These are phyloP conservation scores for Yponomeuta sedellus DNA, from an alignment of 2,888 invertebrate genomes.

Conservation along the genomic window DNA sequence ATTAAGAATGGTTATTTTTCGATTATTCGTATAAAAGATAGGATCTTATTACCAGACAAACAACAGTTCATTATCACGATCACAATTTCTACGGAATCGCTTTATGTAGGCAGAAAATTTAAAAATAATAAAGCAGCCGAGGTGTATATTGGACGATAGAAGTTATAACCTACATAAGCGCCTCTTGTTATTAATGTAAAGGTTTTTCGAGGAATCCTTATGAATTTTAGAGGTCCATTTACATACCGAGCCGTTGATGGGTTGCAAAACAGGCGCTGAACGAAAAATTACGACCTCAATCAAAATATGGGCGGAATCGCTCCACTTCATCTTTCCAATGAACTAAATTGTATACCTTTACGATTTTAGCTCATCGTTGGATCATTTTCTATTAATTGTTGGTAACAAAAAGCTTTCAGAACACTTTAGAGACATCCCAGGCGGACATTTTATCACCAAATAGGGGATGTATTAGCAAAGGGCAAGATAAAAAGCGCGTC, in stretches of 20 bases:
- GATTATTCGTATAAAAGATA: too few relatives aligned
- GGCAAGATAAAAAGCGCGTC: too few relatives aligned
- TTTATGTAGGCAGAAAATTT: too few relatives aligned
- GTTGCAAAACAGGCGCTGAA: not conserved
- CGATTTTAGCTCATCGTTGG: not conserved
- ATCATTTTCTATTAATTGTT: not conserved
- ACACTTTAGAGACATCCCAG: not conserved
- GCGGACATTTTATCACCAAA: not conserved
- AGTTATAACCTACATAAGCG: not conserved
- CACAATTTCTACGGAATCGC: too few relatives aligned
- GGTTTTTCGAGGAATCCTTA: conserved; percentile 8
- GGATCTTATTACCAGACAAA: too few relatives aligned
- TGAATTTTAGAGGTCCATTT: conserved; percentile 10
- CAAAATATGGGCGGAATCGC: not conserved
- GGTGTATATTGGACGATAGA: too few relatives aligned
- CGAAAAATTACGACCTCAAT: conserved; percentile 5
- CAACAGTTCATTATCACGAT: too few relatives aligned
- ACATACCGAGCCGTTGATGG: not conserved
- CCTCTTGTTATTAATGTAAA: conserved; percentile 5
- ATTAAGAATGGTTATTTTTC: too few relatives aligned
- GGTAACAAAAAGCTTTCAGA: not conserved
- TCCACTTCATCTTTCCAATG: not conserved
- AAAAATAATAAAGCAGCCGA: too few relatives aligned
- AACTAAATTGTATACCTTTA: not conserved
- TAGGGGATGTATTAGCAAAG: too few relatives aligned